Evolutionary conservation across 2,888 invertebrate genomes (phyloP), one percentile per base, ranked within the genome.

Genomic region (Lasius fuliginosus): DNA sequence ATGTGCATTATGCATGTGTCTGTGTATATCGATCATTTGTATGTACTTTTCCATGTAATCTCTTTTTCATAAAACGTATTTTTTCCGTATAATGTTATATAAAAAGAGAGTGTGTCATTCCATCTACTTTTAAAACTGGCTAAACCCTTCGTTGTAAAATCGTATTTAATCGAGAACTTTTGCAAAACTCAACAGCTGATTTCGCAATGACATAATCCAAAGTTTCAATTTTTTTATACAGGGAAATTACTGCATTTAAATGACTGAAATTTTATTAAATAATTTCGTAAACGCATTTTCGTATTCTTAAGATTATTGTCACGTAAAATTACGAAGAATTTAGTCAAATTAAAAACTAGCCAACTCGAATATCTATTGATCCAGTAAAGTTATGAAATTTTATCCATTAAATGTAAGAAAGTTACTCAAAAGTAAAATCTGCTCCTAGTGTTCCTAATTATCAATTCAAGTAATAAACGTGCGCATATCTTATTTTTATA

Each of bases 381-480:
- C 23, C 62, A 12, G 36, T 18, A 6, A 40, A 69, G 12, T 64
- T 73, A 27, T 23, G 30, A 42, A 12, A 36, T 42, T 49, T 27
- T 30, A 53, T 77, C n/a, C 33, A n/a, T 42, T 88, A 84, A 67
- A 36, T 62, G 36, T 58, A 79, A 86, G 85, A 84, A 82, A 86
- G 30, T 88, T 90, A 83, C 88, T 88, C 87, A 90, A 89, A 86
- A 77, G 65, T 81, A n/a, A 86, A 88, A 87, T 88, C 69, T 85
- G 88, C 90, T 89, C 85, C 89, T 89, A 89, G 58, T 87, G 85
- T 89, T 88, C 86, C 88, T 89, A 85, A 76, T 73, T 76, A 76
- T 76, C 83, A 74, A 74, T 18, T 33, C n/a, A 76, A n/a, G 62
- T 71, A 62, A 76, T n/a, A 62, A 30, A 49, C 27, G 3, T 53